Conservation (phyloP, 1,140 invertebrate species). For the Oryctes rhinoceros region DNA sequence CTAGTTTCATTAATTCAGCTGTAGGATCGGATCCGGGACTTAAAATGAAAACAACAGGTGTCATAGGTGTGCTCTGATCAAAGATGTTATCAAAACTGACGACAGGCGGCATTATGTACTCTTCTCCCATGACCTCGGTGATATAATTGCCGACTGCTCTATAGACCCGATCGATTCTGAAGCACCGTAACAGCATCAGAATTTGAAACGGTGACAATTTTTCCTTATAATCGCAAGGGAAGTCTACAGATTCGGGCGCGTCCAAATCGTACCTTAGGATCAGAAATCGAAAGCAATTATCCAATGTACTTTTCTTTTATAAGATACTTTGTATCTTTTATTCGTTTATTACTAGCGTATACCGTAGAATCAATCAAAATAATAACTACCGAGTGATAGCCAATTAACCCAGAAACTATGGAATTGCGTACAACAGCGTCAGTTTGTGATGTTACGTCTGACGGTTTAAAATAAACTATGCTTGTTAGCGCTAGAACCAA, state of each 20-base stretch:
- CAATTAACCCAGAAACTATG: no score
- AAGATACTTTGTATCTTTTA: no score
- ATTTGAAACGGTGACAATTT: slow-evolving; percentile 74
- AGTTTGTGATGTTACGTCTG: no score
- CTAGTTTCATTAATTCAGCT: slow-evolving; percentile 86
- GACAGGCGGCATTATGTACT: slow-evolving; percentile 85
- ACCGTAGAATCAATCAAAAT: no score
- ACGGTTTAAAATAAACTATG: no score
- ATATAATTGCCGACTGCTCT: slow-evolving; percentile 82
- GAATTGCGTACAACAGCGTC: no score
- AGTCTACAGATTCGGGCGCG: slow-evolving; percentile 73
- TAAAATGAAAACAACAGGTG: slow-evolving; percentile 87
- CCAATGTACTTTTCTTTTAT: not conserved
- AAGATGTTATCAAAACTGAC: slow-evolving; percentile 83
- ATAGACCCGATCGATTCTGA: slow-evolving; percentile 87
- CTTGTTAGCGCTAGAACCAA: no score
- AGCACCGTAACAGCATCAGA: slow-evolving; percentile 85
- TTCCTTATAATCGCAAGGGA: slow-evolving; percentile 74
- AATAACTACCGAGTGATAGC: no score
- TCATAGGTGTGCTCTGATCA: slow-evolving; percentile 79
- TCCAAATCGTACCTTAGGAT: slow-evolving; percentile 72
- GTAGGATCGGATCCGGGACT: slow-evolving; percentile 90
- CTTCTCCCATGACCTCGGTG: slow-evolving; percentile 81
- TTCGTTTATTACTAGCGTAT: no score
- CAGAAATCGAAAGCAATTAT: not conserved